Percentiles rank a stretch among this genome's conserved stretches.
Evolutionary conservation across 1,140 invertebrate genomes (phyloP).

Genomic region (Berghia stephanieae): DNA sequence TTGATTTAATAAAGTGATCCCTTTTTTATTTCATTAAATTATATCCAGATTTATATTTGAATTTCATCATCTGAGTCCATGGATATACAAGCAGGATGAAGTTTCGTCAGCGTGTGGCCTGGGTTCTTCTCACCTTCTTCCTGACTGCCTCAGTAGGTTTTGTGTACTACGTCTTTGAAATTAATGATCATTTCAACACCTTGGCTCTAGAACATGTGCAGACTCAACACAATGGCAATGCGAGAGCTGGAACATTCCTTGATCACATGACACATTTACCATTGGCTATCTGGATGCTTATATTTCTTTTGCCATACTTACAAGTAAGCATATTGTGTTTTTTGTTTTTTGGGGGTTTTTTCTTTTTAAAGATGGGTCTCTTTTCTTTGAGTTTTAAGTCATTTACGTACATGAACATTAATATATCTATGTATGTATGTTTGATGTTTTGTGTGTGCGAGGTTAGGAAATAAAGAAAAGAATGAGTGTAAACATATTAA

Average conservation of each 20-base stretch:
- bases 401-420: no score
- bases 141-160: constrained; percentile 48
- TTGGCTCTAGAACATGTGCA: constrained; percentile 56
- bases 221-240: constrained; percentile 41
- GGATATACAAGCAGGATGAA: no score
- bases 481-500: no score
- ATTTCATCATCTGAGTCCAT: no score
- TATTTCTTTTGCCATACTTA: constrained; percentile 55
- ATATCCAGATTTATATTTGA: no score
- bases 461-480: no score
- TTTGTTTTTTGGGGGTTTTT: background rate
- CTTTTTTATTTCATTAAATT: no score
- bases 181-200: constrained; percentile 57
- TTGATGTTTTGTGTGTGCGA: no score
- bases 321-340: constrained; percentile 34
- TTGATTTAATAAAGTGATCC: no score
- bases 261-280: constrained; percentile 56
- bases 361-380: no score
- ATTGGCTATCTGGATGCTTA: constrained; percentile 47
- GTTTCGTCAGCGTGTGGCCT: constrained; percentile 60
- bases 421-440: no score
- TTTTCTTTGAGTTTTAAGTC: no score
- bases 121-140: constrained; percentile 48
- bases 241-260: constrained; percentile 35
- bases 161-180: constrained; percentile 61